Base-by-base conservation (phyloP, 2,888 invertebrate genomes). In the Drosophila neoperkinsi region DNA sequence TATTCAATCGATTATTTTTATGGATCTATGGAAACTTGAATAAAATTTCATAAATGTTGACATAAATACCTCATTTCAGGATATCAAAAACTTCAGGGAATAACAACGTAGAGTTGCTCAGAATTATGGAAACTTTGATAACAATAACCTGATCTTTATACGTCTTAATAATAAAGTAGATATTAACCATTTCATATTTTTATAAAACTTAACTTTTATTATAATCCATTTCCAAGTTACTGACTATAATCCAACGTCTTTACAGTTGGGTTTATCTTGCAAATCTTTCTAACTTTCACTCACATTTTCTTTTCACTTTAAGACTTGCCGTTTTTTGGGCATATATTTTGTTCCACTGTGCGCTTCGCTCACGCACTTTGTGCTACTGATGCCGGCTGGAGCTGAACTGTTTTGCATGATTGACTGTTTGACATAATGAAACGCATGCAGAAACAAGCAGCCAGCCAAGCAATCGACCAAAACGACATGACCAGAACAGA, bases 371-470 rank as follows among this genome's bases (percentile, higher is more conserved):
- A 76, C 81, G 62, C 66, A 71, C 58, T 84, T 66, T 69, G 70
- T 53, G 56, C 62, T 70, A 77, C 70, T 77, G 79, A 68, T 51
- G 74, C 70, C 62, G 82, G 67, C 34, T 30, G 56, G 56, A 68
- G 71, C 80, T 68, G 77, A 82, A 80, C 87, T 85, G 83, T 82
- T 85, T 87, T 86, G 87, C 87, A 86, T 87, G 85, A 86, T 86
- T 86, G 85, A 86, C 85, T 87, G 87, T 86, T 86, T 86, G 85
- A 87, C 85, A 86, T 87, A 86, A 86, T 86, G 87, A 86, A 86
- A 86, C 85, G 87, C 85, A 86, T 84, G 87, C 83, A 83, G 81
- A 79, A 83, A 72, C 84, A 75, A 74, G 78, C 67, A 51, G 62
- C 18, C 43, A 50, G 53, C 73, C 49, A 67, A 58, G 58, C 52